Base-by-base conservation (phyloP, 1,140 invertebrate genomes). In the Stegodyphus mimosarum region DNA sequence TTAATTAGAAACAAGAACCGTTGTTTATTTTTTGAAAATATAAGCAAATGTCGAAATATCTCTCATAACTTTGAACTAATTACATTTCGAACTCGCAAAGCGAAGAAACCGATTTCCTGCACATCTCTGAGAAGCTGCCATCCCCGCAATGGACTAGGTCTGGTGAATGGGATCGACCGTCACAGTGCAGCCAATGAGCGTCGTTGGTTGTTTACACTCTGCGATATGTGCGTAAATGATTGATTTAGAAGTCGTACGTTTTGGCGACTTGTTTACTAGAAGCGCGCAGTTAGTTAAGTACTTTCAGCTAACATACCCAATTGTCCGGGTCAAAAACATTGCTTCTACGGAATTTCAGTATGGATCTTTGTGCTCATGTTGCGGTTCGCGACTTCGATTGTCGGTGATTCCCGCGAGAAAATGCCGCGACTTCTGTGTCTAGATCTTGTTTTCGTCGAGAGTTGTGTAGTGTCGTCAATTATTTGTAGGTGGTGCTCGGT, bases 191-290 rank as follows among this genome's bases (percentile, higher is more conserved):
- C 83, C 83, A 86, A 86, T 86, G 75, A 86, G 83, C 83, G 75
- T 73, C 83, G 83, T 64, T 48, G 67, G 75, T 86, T 86, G 76
- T 86, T 86, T 86, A 86, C 83, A 86, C 75, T 86, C 83, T 60
- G 83, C 81, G 83, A 78, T 86, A 78, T 86, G 75, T 86, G 83
- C 83, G 83, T 86, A 86, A 86, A 78, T 78, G 83, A 86, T 86
- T 86, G 83, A 86, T 86, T 86, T 86, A 75, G 76, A 76, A 84
- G 73, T 79, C 76, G 69, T 78, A 78, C 83, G 75, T 86, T 84
- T 74, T 60, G 81, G 81, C 72, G 81, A 84, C 72, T 84, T 84
- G 81, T 84, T 84, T 69, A 84, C 81, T 63, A 84, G 64, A 76
- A 73, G 66, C 71, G 80, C 70, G 71, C 55, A 64, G 80, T 72